phyloP scores from a whole-genome alignment of 2,797 vertebrate species.

The Cyprinella venusta region DNA sequence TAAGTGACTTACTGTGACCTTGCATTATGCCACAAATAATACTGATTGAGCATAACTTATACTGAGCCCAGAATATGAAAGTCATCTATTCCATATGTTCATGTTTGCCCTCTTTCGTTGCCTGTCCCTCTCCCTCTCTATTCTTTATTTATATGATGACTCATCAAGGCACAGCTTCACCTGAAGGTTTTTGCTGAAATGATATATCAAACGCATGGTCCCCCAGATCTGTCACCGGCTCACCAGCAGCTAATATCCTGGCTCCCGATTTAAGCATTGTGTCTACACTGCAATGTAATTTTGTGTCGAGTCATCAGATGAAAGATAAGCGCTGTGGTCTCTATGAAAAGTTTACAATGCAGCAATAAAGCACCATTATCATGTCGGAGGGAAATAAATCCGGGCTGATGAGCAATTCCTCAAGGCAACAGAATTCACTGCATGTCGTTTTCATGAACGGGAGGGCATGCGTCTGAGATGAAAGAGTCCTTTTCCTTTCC shows the following conservation, averaged over 20 bases:
- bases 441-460: constrained; percentile 15
- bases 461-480: constrained; percentile 22
- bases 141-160: constrained; percentile 46
- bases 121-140: background rate
- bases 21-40: background rate
- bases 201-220: constrained; percentile 46
- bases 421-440: constrained; percentile 26
- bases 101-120: background rate
- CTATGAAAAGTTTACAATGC: constrained; percentile 45
- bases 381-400: constrained; percentile 14
- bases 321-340: constrained; percentile 35
- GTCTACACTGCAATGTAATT: constrained; percentile 49
- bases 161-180: constrained; percentile 45
- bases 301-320: constrained; percentile 50
- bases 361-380: constrained; percentile 50
- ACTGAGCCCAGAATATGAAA: constrained; percentile 41
- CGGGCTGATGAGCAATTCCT: constrained; percentile 22
- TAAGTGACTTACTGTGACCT: background rate
- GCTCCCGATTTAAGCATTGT: constrained; percentile 46
- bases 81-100: constrained; percentile 41
- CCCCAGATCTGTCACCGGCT: constrained; percentile 37
- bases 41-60: constrained; percentile 38
- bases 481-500: constrained; percentile 42
- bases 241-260: constrained; percentile 46
- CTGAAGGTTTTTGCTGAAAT: constrained; percentile 46